Base-by-base conservation (phyloP, 2,888 invertebrate genomes). In the Parascotia fuliginaria region DNA sequence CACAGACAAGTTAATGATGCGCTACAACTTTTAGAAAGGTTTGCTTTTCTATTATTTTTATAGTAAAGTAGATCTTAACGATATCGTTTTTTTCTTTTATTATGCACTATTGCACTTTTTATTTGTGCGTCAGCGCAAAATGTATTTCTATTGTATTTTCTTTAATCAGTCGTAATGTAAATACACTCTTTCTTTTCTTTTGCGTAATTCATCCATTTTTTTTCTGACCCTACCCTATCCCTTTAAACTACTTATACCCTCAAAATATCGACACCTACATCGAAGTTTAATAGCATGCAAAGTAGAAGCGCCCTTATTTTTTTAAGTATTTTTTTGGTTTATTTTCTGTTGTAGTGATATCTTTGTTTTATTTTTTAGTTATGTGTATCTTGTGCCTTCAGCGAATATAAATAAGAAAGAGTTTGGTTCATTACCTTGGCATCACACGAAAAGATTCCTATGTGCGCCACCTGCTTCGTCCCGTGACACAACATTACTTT, bases 401-500 rank as follows among this genome's bases (percentile, higher is more conserved):
- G 70, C 89, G 58, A 66, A 81, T 53, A 59, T 75, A 50, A 68
- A 69, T 54, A 52, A 67, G 44, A 71, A 75, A 60, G 79, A 89
- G 73, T 78, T 92, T 36, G 71, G 83, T 13, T 79, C 83, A 31
- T 84, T 94, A 51, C 93, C 94, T 7, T 96, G 95, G 96, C 92
- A 93, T 65, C 89, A 92, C 63, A 92, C 95, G 60, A 84, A 87
- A 22, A 89, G 95, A 31, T 96, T 95, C 77, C 81, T 96, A 32
- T 83, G 89, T 48, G 92, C 94, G 1, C 93, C 94, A 36, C 96
- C 96, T 0, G 94, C 95, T 0, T 94, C 94, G 38, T 85, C 93
- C 38, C 93, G 94, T 29, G 96, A 96, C 74, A 92, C 93, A 13
- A 81, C 92, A 12, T 79, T 96, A 19, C 89, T 96, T 38, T 85